These are phyloP conservation scores for Tretioscincus oriximinensis DNA, from an alignment of 2,113 vertebrate genomes.

Conservation along the genomic window DNA sequence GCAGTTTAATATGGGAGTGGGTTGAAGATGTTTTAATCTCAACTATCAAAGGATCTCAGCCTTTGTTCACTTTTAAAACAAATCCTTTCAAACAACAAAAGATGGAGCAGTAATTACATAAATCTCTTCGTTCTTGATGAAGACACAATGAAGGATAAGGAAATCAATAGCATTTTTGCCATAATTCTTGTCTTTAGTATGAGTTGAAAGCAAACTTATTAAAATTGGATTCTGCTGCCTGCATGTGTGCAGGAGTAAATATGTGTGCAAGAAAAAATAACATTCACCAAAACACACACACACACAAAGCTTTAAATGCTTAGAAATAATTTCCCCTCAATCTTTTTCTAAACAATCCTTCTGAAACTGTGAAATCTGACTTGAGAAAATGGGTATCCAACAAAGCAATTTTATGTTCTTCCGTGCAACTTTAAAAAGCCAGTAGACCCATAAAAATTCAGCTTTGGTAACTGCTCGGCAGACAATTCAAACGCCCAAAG, in stretches of 20 bases:
- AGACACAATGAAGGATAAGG: constrained; percentile 75
- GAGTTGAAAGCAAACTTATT: constrained; percentile 77
- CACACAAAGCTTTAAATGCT: constrained; percentile 63
- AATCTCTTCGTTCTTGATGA: constrained; percentile 82
- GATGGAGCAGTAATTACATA: constrained; percentile 82
- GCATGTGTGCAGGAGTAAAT: constrained; percentile 21
- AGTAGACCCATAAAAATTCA: constrained; percentile 42
- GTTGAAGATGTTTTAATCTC: constrained; percentile 75
- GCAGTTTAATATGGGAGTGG: constrained; percentile 40
- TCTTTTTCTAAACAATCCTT: constrained; percentile 48
- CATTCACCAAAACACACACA: constrained; percentile 63
- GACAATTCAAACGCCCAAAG: constrained; percentile 60
- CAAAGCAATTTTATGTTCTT: constrained; percentile 32
- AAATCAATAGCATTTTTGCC: constrained; percentile 75
- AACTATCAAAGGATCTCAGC: constrained; percentile 74
- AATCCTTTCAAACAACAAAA: constrained; percentile 79
- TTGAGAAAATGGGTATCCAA: constrained; percentile 56
- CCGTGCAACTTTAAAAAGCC: constrained; percentile 51
- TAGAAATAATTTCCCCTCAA: constrained; percentile 46
- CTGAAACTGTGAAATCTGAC: constrained; percentile 56
- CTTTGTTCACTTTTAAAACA: constrained; percentile 80
- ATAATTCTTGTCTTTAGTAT: constrained; percentile 80
- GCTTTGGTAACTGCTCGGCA: constrained; percentile 35
- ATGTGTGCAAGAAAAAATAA: constrained; percentile 36
- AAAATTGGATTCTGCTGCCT: constrained; percentile 76